Percentiles rank a stretch among this genome's conserved stretches.
Evolutionary conservation across 2,888 invertebrate species (phyloP).

Genomic region (Meiosimyza decipiens): DNA sequence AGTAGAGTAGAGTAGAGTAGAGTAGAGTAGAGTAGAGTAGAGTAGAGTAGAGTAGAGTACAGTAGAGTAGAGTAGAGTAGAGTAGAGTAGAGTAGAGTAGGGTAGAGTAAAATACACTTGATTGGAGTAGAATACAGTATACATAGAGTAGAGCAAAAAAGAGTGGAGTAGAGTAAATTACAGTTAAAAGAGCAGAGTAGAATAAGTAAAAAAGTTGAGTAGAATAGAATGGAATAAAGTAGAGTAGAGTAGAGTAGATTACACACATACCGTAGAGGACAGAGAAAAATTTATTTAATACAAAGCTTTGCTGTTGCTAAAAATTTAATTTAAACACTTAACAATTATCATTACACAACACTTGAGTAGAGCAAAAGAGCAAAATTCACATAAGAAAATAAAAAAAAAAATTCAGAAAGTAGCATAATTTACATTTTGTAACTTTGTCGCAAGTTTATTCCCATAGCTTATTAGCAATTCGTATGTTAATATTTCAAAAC

Average conservation of each 20-base stretch:
- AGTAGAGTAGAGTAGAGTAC: background rate
- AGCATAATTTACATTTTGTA: constrained; percentile 15
- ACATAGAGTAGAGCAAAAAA: constrained; percentile 9
- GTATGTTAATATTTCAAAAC: constrained; percentile 13
- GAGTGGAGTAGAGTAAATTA: constrained; percentile 10
- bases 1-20: too few relatives aligned
- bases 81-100: background rate
- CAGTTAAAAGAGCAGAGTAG: background rate
- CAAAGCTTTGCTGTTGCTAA: too few relatives aligned
- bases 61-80: constrained; percentile 4
- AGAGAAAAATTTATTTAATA: too few relatives aligned
- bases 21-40: too few relatives aligned
- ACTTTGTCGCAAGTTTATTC: constrained; percentile 15
- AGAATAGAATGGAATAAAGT: background rate
- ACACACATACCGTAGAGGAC: too few relatives aligned
- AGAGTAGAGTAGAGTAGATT: constrained; percentile 12
- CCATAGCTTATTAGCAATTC: constrained; percentile 18
- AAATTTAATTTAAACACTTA: too few relatives aligned
- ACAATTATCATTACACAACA: too few relatives aligned
- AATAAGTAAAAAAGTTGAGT: constrained; percentile 12
- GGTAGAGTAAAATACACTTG: background rate
- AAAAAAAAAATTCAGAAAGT: background rate
- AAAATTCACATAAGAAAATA: constrained; percentile 2
- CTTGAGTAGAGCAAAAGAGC: background rate
- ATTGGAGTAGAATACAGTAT: background rate